These are phyloP conservation scores for Centruroides vittatus DNA, from an alignment of 1,140 invertebrate genomes.

Conservation along the genomic window DNA sequence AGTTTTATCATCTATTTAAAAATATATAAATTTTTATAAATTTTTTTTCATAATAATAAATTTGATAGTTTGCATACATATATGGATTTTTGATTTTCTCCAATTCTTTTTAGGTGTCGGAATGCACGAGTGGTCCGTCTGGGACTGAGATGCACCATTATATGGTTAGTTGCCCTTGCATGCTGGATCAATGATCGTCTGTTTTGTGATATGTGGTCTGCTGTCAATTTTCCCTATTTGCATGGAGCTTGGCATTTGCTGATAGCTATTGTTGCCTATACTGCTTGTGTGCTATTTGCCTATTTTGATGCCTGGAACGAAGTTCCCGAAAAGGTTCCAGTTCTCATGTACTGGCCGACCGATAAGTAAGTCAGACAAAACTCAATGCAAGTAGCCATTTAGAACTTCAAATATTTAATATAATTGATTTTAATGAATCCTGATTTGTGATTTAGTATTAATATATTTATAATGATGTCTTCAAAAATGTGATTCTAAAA, in stretches of 20 bases:
- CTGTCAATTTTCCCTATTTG: constrained; percentile 58
- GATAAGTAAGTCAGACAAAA: constrained; percentile 26
- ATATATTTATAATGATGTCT: neutral
- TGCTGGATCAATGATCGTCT: constrained; percentile 62
- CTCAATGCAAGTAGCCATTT: neutral
- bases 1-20: too few relatives aligned
- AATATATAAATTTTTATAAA: too few relatives aligned
- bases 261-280: constrained; percentile 60
- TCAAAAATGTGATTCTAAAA: neutral
- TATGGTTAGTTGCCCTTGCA: constrained; percentile 49
- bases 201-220: constrained; percentile 59
- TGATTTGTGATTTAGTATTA: neutral
- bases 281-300: constrained; percentile 54
- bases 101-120: constrained; percentile 36
- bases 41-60: too few relatives aligned
- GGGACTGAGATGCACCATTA: constrained; percentile 45
- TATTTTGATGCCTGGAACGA: constrained; percentile 59
- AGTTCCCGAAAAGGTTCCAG: constrained; percentile 46
- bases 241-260: constrained; percentile 67
- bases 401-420: neutral
- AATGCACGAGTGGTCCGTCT: constrained; percentile 47
- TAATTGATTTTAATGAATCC: neutral
- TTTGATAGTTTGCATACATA: too few relatives aligned
- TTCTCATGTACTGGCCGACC: constrained; percentile 54
- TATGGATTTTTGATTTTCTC: too few relatives aligned